phyloP scores from a whole-genome alignment of 2,888 invertebrate genomes.

The Ennomos fuscantarius region DNA sequence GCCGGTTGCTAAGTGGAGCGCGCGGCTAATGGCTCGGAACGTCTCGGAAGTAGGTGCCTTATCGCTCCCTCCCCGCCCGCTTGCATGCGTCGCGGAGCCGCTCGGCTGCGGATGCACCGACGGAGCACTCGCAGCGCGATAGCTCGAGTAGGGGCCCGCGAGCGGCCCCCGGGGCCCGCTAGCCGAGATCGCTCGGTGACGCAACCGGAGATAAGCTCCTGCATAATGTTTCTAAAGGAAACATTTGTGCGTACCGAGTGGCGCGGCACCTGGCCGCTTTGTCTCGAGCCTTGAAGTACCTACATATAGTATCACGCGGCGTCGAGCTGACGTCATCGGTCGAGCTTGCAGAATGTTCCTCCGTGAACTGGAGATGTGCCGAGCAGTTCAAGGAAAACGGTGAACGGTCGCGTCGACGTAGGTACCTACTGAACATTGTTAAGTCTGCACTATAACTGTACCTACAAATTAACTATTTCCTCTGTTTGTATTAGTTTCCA shows the following conservation, averaged over 20 bases:
- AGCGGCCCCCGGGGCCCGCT: background rate
- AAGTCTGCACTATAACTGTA: too few species aligned
- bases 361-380: too few species aligned
- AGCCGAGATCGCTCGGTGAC: slow-evolving; percentile 13
- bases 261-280: slow-evolving; percentile 19
- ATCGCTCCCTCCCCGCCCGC: slow-evolving; percentile 60
- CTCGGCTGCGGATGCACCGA: background rate
- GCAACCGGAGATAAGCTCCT: slow-evolving; percentile 23
- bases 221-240: slow-evolving; percentile 14
- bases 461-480: too few species aligned
- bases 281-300: slow-evolving; percentile 1
- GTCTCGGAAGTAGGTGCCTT: slow-evolving; percentile 71
- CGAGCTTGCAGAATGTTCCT: too few species aligned
- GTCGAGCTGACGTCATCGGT: slow-evolving; percentile 4
- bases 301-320: slow-evolving; percentile 2
- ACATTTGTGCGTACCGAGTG: slow-evolving; percentile 8
- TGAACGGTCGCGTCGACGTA: too few species aligned
- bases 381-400: too few species aligned
- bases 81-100: slow-evolving; percentile 54
- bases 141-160: background rate
- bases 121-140: slow-evolving; percentile 3
- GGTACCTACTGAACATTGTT: too few species aligned
- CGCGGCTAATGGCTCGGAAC: slow-evolving; percentile 76
- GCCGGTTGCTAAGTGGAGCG: slow-evolving; percentile 53
- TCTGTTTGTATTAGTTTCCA: too few species aligned